Percentiles rank a stretch among this genome's conserved stretches.
These are phyloP conservation scores for Bos indicus DNA, from an alignment of 2,113 vertebrate genomes.

Conservation along the genomic window DNA sequence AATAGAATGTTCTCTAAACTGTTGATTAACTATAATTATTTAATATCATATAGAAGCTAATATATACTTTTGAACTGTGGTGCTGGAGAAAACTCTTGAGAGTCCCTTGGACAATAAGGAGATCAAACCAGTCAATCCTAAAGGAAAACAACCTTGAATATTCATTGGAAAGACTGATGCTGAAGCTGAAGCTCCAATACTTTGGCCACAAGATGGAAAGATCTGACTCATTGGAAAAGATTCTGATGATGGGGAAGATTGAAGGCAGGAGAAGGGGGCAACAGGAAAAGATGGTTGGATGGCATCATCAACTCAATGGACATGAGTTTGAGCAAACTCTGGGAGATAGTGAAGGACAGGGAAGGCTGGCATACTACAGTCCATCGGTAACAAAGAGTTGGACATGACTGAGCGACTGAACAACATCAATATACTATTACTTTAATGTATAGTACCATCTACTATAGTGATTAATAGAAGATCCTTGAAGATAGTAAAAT, in stretches of 20 bases:
- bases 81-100: not conserved
- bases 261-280: not conserved
- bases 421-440: not conserved
- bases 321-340: not conserved
- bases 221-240: not conserved
- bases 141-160: not conserved
- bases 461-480: not conserved
- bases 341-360: not conserved
- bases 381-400: not conserved
- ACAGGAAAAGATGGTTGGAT: not conserved
- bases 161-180: not conserved
- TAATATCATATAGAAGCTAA: not conserved
- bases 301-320: not conserved
- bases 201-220: not conserved
- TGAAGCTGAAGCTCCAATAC: not conserved
- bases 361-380: not conserved
- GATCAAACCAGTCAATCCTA: not conserved
- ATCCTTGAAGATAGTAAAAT: not conserved
- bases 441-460: not conserved
- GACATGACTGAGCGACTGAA: rapidly evolving
- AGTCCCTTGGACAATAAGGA: not conserved
- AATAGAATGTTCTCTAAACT: not conserved
- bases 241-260: not conserved
- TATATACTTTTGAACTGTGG: not conserved
- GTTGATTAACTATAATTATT: not conserved